Evolutionary conservation across 1,140 invertebrate species (phyloP), one percentile per base, ranked within the genome.

Genomic region (Polypedilum vanderplanki): DNA sequence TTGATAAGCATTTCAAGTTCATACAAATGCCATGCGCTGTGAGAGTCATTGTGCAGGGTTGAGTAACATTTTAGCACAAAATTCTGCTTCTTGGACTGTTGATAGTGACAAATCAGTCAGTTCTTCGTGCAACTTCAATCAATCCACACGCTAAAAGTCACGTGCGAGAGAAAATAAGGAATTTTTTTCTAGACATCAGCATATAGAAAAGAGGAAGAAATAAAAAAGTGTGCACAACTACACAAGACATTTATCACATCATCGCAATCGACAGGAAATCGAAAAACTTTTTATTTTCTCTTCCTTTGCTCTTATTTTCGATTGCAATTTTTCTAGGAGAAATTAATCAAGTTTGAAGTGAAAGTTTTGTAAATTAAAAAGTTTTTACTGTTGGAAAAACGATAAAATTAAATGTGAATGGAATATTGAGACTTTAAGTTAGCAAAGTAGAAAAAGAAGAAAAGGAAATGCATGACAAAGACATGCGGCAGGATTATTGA

Each of bases 31-130:
- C 46, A 57, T 57, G 46, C 46, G 46, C 12, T 1, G 12, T 1
- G 46, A 57, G 46, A 12, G 46, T 57, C 10, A 57, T 4, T 4
- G 12, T 12, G 46, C 46, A 57, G 46, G 46, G 46, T 57, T 15
- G 12, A 12, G 46, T 15, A 57, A 4, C 4, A 12, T 57, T 57
- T 57, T 57, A 57, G 46, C 46, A 57, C 46, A 57, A 46, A 57
- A 57, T n/a, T 57, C 46, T 33, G 24, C 24, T 57, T 57, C 15
- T 15, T 57, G 46, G 10, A 57, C 9, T 57, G 46, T 57, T 57
- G 46, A 57, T 57, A 57, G n/a, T 57, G 46, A 57, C 46, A 57
- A 57, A n/a, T n/a, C 46, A 57, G 46, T 57, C 46, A 57, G 46
- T 57, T n/a, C n/a, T 57, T 57, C 46, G 15, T n/a, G 12, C 4